Evolutionary conservation across 1,140 invertebrate species (phyloP).

Genomic region (Drosophila grimshawi): DNA sequence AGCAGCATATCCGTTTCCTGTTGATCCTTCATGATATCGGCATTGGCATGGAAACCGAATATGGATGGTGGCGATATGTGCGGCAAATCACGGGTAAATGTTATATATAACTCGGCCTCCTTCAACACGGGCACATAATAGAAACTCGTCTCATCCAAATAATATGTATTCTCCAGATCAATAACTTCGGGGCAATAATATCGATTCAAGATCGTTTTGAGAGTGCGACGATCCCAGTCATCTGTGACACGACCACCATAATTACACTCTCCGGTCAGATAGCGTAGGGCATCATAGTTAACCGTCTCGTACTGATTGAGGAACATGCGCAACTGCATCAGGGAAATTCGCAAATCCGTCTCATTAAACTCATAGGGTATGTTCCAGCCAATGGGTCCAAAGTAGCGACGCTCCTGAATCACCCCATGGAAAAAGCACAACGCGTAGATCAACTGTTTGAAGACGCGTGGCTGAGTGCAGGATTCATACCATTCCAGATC

Average conservation of each 20-base stretch:
- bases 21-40: conserved; percentile 97
- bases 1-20: conserved; percentile 93
- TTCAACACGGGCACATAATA: conserved; percentile 91
- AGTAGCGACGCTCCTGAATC: conserved; percentile 95
- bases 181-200: conserved; percentile 90
- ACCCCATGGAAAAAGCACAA: conserved; percentile 98
- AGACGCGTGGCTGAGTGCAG: conserved; percentile 90
- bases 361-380: conserved; percentile 98
- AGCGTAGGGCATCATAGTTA: conserved; percentile 94
- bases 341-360: conserved; percentile 95
- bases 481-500: conserved; percentile 95
- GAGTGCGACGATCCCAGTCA: conserved; percentile 95
- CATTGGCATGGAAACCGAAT: conserved; percentile 97
- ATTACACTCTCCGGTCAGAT: conserved; percentile 97
- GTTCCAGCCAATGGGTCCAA: conserved; percentile 98
- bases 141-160: conserved; percentile 87
- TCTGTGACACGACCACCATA: conserved; percentile 98
- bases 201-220: conserved; percentile 92
- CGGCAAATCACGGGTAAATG: conserved; percentile 91
- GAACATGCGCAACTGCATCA: conserved; percentile 95
- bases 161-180: conserved; percentile 85
- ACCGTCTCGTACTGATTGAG: conserved; percentile 94
- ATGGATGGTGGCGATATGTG: conserved; percentile 92
- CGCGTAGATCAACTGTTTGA: conserved; percentile 95
- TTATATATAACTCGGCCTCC: conserved; percentile 91